These are phyloP conservation scores for Drosophila siamana DNA, from an alignment of 2,888 invertebrate species.

Conservation along the genomic window DNA sequence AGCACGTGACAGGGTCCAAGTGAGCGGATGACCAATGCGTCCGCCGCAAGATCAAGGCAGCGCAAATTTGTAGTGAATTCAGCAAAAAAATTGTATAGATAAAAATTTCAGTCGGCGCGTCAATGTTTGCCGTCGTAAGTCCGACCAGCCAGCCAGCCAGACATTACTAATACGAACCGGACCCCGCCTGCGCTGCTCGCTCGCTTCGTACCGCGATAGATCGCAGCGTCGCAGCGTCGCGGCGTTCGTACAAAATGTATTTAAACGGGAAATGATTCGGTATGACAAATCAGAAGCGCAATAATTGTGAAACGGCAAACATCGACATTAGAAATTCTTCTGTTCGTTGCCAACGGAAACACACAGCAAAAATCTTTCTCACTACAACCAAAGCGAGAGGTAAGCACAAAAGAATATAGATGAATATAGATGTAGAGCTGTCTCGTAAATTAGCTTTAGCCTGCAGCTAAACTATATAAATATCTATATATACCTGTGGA, in stretches of 20 bases:
- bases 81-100: constrained; percentile 28
- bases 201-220: background rate
- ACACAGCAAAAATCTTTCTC: constrained; percentile 1
- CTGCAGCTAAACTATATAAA: constrained; percentile 5
- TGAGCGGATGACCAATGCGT: constrained; percentile 39
- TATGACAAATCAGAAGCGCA: constrained; percentile 76
- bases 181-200: constrained; percentile 4
- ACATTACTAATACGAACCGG: constrained; percentile 53
- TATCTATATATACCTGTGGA: background rate
- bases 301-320: constrained; percentile 62
- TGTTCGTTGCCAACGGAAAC: constrained; percentile 42
- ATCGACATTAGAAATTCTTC: constrained; percentile 31
- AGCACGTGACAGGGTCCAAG: constrained; percentile 57
- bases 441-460: constrained; percentile 17
- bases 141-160: constrained; percentile 17
- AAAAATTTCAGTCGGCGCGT: constrained; percentile 24
- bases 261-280: constrained; percentile 69
- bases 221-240: background rate
- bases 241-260: constrained; percentile 50
- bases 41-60: constrained; percentile 45
- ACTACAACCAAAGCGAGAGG: constrained; percentile 21
- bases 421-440: background rate
- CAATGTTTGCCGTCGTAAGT: constrained; percentile 10
- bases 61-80: constrained; percentile 10
- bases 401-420: constrained; percentile 27